Percentiles rank a stretch among this genome's conserved stretches.
phyloP scores from a whole-genome alignment of 2,113 vertebrate species.

The Tapirus terrestris region DNA sequence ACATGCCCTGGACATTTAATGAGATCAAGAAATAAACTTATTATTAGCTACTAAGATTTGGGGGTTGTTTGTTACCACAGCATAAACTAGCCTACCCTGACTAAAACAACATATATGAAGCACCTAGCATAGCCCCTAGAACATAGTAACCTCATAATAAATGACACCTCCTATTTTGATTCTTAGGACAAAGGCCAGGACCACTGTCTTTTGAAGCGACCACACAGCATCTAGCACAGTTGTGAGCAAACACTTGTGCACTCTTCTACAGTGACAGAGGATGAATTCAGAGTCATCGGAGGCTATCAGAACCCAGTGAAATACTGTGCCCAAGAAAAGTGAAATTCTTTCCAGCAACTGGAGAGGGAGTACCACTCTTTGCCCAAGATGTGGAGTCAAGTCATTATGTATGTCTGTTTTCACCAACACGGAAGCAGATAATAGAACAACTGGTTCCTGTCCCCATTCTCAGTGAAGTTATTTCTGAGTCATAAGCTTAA shows the following conservation, averaged over 20 bases:
- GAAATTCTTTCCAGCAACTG: not conserved
- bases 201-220: not conserved
- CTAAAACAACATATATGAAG: not conserved
- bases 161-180: not conserved
- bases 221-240: not conserved
- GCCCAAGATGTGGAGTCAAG: not conserved
- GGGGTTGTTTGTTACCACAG: not conserved
- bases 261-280: not conserved
- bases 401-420: not conserved
- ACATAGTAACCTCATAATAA: not conserved
- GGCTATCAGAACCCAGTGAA: not conserved
- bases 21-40: not conserved
- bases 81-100: not conserved
- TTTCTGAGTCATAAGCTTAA: not conserved
- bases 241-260: not conserved
- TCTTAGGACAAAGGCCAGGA: not conserved
- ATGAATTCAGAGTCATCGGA: not conserved
- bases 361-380: not conserved
- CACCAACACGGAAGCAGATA: not conserved
- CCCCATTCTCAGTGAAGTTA: not conserved
- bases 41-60: not conserved
- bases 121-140: not conserved
- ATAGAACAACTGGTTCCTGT: not conserved
- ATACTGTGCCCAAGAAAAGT: not conserved
- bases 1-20: not conserved